Evolutionary conservation across 1,140 invertebrate species (phyloP).

Genomic region (Anoplophora glabripennis): DNA sequence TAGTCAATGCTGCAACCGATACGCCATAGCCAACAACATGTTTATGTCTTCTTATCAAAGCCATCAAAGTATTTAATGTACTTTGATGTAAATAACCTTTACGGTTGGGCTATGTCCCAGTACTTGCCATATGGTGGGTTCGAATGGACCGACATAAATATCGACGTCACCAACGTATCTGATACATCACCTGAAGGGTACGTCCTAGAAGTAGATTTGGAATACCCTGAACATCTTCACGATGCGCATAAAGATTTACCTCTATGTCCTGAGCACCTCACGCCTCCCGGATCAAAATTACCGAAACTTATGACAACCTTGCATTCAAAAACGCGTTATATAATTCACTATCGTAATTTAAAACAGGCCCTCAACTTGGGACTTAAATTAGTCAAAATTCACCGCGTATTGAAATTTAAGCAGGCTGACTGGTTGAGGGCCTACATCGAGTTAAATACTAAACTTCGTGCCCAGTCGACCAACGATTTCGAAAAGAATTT

Average conservation of each 20-base stretch:
- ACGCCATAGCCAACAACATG: constrained; percentile 46
- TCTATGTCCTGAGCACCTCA: constrained; percentile 19
- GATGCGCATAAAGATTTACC: constrained; percentile 54
- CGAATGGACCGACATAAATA: constrained; percentile 47
- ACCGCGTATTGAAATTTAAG: constrained; percentile 54
- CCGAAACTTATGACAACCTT: constrained; percentile 21
- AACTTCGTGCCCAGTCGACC: constrained; percentile 34
- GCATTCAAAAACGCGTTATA: constrained; percentile 30
- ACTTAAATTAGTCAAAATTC: constrained; percentile 51
- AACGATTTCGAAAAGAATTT: constrained; percentile 55
- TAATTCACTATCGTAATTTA: constrained; percentile 53
- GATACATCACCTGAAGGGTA: constrained; percentile 51
- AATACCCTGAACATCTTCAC: constrained; percentile 50
- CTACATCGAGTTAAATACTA: constrained; percentile 51
- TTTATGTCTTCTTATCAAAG: constrained; percentile 46
- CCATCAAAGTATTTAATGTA: constrained; percentile 47
- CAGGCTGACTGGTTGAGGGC: constrained; percentile 52
- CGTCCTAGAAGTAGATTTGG: constrained; percentile 53
- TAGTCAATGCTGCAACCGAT: constrained; percentile 42
- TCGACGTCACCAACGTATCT: constrained; percentile 29
- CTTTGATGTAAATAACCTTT: constrained; percentile 57
- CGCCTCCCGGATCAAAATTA: constrained; percentile 30
- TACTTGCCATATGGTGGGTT: constrained; percentile 49
- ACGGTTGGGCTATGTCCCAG: constrained; percentile 53
- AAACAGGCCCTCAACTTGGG: constrained; percentile 52